Base-by-base conservation (phyloP, 1,140 invertebrate species). In the Trichogramma pretiosum region DNA sequence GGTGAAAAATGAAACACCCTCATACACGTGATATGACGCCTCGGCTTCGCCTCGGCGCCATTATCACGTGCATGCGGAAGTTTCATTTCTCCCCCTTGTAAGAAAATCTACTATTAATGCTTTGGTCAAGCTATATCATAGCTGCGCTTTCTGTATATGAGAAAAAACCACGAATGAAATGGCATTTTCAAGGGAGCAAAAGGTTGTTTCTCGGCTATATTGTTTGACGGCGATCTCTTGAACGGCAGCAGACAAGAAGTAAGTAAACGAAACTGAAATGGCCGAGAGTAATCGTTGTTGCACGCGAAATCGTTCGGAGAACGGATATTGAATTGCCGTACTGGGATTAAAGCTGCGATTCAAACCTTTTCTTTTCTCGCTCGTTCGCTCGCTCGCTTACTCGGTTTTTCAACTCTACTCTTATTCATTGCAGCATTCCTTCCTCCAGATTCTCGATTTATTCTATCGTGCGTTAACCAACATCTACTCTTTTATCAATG, bases 251-350 rank as follows among this genome's bases (percentile, higher is more conserved):
- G 42, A 46, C 45, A 33, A 49, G 35, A 52, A 50, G 50, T 58
- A 58, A 58, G 56, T 58, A 58, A 58, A 58, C 54, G 54, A 53
- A 54, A 38, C 48, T 54, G 48, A 54, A 56, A 51, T 52, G 51
- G 52, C 56, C 52, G 52, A 53, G 50, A n/a, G n/a, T 18, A 45
- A 53, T 56, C 52, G 52, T 56, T 58, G 32, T 44, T 38, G 44
- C 42, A 46, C 49, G 48, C 48, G 46, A 53, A 58, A 53, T 56
- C 53, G 50, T 54, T 56, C 52, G 48, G 42, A 47, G 55, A 58
- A 51, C 51, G 55, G 55, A 58, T 56, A 56, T 56, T 56, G 48
- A 50, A 58, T 58, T 56, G 44, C 56, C 38, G 30, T 39, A 40
- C 39, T 42, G 49, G 52, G 52, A 58, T 56, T 57, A 53, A 46